These are phyloP conservation scores for Cossypha niveicapilla DNA, from an alignment of 2,797 vertebrate species.

Conservation along the genomic window DNA sequence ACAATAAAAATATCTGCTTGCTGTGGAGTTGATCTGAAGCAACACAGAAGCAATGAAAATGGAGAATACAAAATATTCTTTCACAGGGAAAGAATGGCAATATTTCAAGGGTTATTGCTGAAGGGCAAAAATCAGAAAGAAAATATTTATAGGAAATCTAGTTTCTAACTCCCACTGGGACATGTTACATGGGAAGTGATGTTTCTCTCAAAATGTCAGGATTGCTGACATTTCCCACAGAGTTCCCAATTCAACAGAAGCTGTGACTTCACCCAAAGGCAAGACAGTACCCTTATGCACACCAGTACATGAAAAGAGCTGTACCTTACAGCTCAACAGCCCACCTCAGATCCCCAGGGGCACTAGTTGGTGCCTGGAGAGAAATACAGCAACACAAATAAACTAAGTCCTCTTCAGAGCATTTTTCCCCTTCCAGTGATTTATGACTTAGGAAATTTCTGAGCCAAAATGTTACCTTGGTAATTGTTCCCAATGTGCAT, in stretches of 20 bases:
- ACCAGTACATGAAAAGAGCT: not conserved
- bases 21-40: not conserved
- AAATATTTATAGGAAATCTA: constrained; percentile 10
- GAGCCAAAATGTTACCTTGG: not conserved
- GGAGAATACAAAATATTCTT: not conserved
- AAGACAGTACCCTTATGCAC: not conserved
- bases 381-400: not conserved
- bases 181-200: not conserved
- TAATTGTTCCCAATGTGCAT: not conserved
- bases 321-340: not conserved
- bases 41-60: not conserved
- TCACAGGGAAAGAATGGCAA: not conserved
- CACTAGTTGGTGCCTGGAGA: not conserved
- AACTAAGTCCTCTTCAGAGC: not conserved
- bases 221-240: constrained; percentile 22
- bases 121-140: constrained; percentile 1
- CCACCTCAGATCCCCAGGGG: not conserved
- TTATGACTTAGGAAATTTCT: not conserved
- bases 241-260: not conserved
- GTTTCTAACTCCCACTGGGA: not conserved
- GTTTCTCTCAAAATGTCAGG: constrained; percentile 24
- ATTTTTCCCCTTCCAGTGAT: not conserved
- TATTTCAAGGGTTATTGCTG: not conserved
- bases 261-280: constrained; percentile 15
- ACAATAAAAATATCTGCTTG: not conserved